These are phyloP conservation scores for Eudemis profundana DNA, from an alignment of 2,888 invertebrate species.

Conservation along the genomic window DNA sequence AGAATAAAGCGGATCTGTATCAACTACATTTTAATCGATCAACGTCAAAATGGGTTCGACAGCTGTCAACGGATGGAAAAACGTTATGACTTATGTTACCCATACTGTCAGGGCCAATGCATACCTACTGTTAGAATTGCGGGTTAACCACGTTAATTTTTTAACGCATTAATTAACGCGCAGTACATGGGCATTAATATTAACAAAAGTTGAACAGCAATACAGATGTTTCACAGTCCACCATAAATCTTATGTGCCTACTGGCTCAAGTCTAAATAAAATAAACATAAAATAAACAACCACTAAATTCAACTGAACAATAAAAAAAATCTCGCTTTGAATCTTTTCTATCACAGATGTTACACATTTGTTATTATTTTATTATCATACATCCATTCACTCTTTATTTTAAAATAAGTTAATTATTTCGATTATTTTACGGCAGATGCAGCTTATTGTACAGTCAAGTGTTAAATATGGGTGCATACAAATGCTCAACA, in stretches of 20 bases:
- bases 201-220: too few species aligned
- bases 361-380: slow-evolving; percentile 37
- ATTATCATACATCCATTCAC: slow-evolving; percentile 35
- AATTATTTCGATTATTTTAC: slow-evolving; percentile 10
- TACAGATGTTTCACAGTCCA: slow-evolving; percentile 8
- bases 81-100: too few species aligned
- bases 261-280: slow-evolving; percentile 27
- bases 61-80: neutral
- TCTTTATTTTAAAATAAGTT: slow-evolving; percentile 28
- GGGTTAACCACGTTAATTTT: too few species aligned
- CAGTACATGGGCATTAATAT: too few species aligned
- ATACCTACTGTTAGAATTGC: too few species aligned
- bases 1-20: slow-evolving; percentile 9
- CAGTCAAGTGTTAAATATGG: too few species aligned
- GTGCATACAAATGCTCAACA: too few species aligned
- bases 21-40: neutral
- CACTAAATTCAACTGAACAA: slow-evolving; percentile 22
- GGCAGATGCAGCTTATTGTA: neutral
- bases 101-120: too few species aligned
- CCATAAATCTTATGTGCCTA: slow-evolving; percentile 26
- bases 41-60: too few species aligned
- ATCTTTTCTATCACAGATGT: slow-evolving; percentile 44
- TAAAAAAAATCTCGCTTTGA: slow-evolving; percentile 32
- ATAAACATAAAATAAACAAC: slow-evolving; percentile 25
- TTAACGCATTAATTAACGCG: too few species aligned